Evolutionary conservation across 2,113 vertebrate species (phyloP).

Genomic region (Tetraodon nigroviridis): DNA sequence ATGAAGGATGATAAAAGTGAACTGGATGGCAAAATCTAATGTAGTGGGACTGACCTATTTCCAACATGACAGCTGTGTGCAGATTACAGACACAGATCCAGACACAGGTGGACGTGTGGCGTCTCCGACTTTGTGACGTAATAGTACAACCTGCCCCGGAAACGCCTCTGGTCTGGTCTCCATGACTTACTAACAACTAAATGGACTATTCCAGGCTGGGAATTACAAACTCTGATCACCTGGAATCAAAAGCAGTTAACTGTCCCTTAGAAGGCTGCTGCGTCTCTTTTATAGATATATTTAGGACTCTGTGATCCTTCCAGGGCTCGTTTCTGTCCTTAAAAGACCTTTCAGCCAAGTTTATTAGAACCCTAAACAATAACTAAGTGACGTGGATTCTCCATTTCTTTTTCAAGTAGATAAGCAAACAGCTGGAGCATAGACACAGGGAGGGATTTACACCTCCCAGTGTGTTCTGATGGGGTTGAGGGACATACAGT

Average conservation of each 20-base stretch:
- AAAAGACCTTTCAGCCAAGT: conserved; percentile 25
- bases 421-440: background rate
- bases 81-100: conserved; percentile 25
- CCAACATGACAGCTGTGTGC: conserved; percentile 10
- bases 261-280: background rate
- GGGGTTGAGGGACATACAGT: no score
- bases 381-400: conserved; percentile 13
- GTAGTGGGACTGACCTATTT: background rate
- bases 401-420: conserved; percentile 26
- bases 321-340: background rate
- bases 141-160: conserved; percentile 25
- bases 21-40: background rate
- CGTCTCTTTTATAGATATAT: conserved; percentile 3
- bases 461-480: conserved; percentile 8
- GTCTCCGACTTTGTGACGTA: conserved; percentile 38
- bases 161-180: conserved; percentile 34
- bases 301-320: conserved; percentile 1
- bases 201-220: background rate
- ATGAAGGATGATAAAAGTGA: background rate
- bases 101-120: conserved; percentile 42
- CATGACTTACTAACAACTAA: conserved; percentile 21
- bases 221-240: conserved; percentile 23
- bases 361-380: conserved; percentile 11
- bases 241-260: background rate
- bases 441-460: background rate